Percentiles rank a stretch among this genome's conserved stretches.
Evolutionary conservation across 2,113 vertebrate species (phyloP).

Genomic region (Delphinapterus leucas): DNA sequence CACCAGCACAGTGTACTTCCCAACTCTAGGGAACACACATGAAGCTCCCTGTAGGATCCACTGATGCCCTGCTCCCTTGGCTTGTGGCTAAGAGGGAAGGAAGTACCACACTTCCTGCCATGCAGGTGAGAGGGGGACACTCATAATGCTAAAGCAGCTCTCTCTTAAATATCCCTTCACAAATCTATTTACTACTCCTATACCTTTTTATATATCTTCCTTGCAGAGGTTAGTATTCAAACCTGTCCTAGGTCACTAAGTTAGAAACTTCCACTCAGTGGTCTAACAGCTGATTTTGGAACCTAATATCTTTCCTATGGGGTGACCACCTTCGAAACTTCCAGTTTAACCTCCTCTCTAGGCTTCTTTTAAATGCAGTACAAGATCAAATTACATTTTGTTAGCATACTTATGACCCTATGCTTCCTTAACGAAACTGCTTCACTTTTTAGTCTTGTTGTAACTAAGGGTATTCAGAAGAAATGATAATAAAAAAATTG

Average conservation of each 20-base stretch:
- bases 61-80: background rate
- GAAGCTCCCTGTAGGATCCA: background rate
- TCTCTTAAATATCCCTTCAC: background rate
- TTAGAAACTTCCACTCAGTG: background rate
- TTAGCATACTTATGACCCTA: background rate
- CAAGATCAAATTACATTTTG: slow-evolving; percentile 34
- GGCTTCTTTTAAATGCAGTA: background rate
- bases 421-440: background rate
- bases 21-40: background rate
- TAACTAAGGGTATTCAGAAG: background rate
- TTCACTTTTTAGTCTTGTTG: background rate
- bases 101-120: background rate
- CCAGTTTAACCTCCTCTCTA: background rate
- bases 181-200: background rate
- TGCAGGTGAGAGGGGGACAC: background rate
- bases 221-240: background rate
- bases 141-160: background rate
- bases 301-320: background rate
- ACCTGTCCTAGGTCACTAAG: background rate
- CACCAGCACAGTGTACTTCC: background rate
- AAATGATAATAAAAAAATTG: slow-evolving; percentile 4
- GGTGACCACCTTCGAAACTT: background rate
- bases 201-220: background rate
- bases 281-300: background rate
- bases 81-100: background rate